Conservation (phyloP, 37 sponge, comb jelly and placozoan genomes). For the Amphimedon queenslandica region DNA sequence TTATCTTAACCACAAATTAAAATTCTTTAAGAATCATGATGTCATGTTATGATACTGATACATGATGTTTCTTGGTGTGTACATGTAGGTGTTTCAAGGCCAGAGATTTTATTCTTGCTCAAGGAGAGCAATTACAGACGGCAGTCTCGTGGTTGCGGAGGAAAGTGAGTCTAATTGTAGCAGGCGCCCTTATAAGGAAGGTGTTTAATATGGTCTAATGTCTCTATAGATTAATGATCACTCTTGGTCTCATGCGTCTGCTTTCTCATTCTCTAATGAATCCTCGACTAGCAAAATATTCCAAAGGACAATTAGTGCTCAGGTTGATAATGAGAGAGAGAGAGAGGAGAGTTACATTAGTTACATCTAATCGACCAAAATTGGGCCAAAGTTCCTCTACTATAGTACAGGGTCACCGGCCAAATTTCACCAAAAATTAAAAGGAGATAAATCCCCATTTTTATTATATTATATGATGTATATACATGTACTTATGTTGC, state of each 20-base stretch:
- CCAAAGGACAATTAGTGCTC: slow-evolving; percentile 91
- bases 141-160: slow-evolving; percentile 73
- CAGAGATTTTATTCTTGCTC: slow-evolving; percentile 45
- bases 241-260: slow-evolving; percentile 40
- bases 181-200: background rate
- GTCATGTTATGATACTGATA: too few species aligned
- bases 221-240: slow-evolving; percentile 44
- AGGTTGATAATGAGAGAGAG: slow-evolving; percentile 64
- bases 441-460: too few species aligned
- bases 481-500: too few species aligned
- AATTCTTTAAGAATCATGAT: too few species aligned
- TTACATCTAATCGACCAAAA: too few species aligned
- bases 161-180: slow-evolving; percentile 33
- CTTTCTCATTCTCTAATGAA: slow-evolving; percentile 80
- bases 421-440: too few species aligned
- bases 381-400: too few species aligned
- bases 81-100: slow-evolving; percentile 53
- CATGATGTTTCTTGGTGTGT: too few species aligned
- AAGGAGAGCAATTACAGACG: slow-evolving; percentile 72
- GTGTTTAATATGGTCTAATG: background rate
- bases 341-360: too few species aligned
- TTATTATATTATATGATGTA: too few species aligned
- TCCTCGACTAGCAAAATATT: slow-evolving; percentile 62
- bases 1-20: too few species aligned
- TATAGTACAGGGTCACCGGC: too few species aligned